Evolutionary conservation across 2,797 vertebrate genomes (phyloP), one percentile per base, ranked within the genome.

Genomic region (Miichthys miiuy): DNA sequence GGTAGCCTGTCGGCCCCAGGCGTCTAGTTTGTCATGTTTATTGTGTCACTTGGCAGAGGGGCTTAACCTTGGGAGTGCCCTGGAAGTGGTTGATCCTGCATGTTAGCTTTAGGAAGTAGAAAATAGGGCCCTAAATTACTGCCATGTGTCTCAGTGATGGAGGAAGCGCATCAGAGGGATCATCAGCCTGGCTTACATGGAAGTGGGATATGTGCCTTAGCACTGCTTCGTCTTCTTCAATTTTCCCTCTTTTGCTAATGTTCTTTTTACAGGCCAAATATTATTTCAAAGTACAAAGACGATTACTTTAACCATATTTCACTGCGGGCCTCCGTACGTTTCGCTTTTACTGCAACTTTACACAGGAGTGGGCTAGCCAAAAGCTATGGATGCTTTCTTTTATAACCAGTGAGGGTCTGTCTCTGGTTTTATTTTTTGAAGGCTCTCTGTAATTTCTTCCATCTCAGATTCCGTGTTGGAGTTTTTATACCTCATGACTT

Each of bases 101-200:
- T 93, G 94, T 95, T 94, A 92, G 92, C 91, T 94, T 96, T 91
- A 90, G 91, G 95, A 96, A 94, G 91, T 94, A 94, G 88, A 93
- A 96, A 95, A 95, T 94, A 95, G 90, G 90, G 83, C 79, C 84
- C 79, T 95, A 96, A 96, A 94, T 96, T 96, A 93, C 93, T 95
- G 92, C 94, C 95, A 95, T 95, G 94, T 96, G 95, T 92, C 89
- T 94, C 83, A 86, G 87, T 91, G 91, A 90, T 87, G 87, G 80
- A 82, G 89, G 90, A 91, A 92, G 85, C 75, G 90, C 93, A 92
- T 94, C 88, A 77, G 83, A 61, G 88, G 87, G 87, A 94, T 94
- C 93, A 94, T 91, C 92, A 78, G 80, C 75, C 61, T 21, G 66
- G 68, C 41, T 85, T 56, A 77, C 27, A 75, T 84, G 84, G 83